Evolutionary conservation across 37 sponge, comb jelly and placozoan species (phyloP), one percentile per base, ranked within the genome.

Genomic region (Crambe crambe): DNA sequence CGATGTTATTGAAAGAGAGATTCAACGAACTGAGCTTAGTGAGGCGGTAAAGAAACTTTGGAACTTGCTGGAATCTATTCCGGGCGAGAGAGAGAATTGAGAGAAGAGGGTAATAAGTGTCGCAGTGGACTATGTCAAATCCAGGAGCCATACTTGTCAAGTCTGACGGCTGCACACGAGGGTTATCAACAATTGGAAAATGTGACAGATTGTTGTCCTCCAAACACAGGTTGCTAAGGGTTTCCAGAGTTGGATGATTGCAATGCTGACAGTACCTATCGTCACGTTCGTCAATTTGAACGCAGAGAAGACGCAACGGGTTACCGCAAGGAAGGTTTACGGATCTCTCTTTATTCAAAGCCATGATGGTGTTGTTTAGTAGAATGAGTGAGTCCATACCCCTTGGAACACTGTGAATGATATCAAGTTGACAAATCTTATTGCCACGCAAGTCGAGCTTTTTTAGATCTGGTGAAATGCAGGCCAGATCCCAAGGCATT

Each of bases 391-490:
- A 68, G 0, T 36, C 32, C 0, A 88, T 43, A 15, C 21, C 42
- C 12, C 51, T 35, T 3, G 93, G 93, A n/a, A 85, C 18, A 56
- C 86, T 78, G n/a, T 58, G 75, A 3, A 92, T 72, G 18, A 85
- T 56, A 42, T 92, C 77, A 35, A 85, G 0, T 12, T 37, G 38
- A 0, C 25, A n/a, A 12, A 92, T 70, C 2, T 2, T 3, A 56
- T 90, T 90, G 47, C 32, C 36, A 15, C 68, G 67, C 31, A 90
- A 18, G 41, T 87, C 67, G 5, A 94, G 51, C 68, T 80, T 77
- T 38, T 78, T 26, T 18, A 94, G 95, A 34, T 83, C 41, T 44
- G 95, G 92, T 3, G 85, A 88, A 10, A 94, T 39, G 56, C 95
- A 94, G 36, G 85, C 75, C 22, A 94, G 77, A 42, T 87, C 85